A percentile compares a stretch with the other conserved stretches of the same genome.
These are phyloP conservation scores for Polypedilum pembai DNA, from an alignment of 1,140 invertebrate genomes.

Conservation along the genomic window DNA sequence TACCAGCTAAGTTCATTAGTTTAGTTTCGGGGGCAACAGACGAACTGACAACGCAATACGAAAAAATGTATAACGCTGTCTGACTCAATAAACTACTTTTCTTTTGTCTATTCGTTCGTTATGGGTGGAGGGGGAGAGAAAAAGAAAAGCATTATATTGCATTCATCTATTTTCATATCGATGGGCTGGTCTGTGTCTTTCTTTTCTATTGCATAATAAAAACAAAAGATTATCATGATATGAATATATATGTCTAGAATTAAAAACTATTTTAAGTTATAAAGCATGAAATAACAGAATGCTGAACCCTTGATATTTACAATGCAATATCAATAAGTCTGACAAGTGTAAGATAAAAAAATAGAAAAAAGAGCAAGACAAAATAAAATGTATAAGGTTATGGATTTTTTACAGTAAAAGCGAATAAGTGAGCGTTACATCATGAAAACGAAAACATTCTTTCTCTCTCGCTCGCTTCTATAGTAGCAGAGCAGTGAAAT, in stretches of 20 bases:
- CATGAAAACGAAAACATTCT: constrained; percentile 3
- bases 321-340: no score
- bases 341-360: no score
- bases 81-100: constrained; percentile 28
- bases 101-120: constrained; percentile 1
- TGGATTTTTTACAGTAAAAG: not conserved
- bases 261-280: no score
- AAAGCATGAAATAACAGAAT: no score
- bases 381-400: not conserved
- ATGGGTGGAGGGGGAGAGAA: not conserved
- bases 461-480: no score
- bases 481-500: not conserved
- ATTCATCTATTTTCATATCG: not conserved
- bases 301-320: no score
- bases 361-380: no score
- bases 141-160: not conserved
- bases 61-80: not conserved
- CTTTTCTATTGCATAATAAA: no score
- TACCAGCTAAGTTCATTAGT: constrained; percentile 8
- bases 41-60: not conserved
- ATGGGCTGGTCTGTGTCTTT: no score
- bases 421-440: not conserved
- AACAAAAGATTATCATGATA: no score
- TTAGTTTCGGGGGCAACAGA: constrained; percentile 25
- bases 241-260: no score